Evolutionary conservation across 2,113 vertebrate genomes (phyloP).

Genomic region (Rissa tridactyla): DNA sequence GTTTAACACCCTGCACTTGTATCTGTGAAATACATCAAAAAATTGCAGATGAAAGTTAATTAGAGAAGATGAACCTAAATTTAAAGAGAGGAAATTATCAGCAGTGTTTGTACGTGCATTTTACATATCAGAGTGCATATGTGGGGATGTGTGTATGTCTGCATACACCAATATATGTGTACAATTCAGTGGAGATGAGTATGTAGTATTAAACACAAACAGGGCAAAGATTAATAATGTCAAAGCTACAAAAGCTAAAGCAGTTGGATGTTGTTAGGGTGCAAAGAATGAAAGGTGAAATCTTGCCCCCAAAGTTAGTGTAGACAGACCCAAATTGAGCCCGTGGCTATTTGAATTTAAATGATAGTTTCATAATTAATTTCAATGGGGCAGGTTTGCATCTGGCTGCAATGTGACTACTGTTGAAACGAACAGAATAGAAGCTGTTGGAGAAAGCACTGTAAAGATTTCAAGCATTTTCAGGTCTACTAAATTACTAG

Average conservation of each 20-base stretch:
- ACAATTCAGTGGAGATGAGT: not conserved
- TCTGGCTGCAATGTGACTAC: not conserved
- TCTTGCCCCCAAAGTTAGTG: not conserved
- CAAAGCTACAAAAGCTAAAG: not conserved
- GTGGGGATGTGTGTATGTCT: not conserved
- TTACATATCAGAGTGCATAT: not conserved
- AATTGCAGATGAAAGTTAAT: not conserved
- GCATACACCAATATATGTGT: not conserved
- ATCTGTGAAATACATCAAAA: not conserved
- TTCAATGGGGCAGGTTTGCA: not conserved
- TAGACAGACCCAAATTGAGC: not conserved
- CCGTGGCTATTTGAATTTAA: not conserved
- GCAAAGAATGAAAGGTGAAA: not conserved
- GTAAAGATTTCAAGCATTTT: not conserved
- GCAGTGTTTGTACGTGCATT: not conserved
- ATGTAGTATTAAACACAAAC: not conserved
- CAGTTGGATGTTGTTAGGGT: not conserved
- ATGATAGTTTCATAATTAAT: not conserved
- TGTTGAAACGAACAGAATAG: not conserved
- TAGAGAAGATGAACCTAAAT: not conserved
- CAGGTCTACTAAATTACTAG: not conserved
- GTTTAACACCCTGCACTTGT: not conserved
- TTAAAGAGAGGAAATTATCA: not conserved
- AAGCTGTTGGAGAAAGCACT: not conserved
- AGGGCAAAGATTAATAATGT: not conserved